phyloP scores from a whole-genome alignment of 2,888 invertebrate species.

The Xanthorhoe designata region DNA sequence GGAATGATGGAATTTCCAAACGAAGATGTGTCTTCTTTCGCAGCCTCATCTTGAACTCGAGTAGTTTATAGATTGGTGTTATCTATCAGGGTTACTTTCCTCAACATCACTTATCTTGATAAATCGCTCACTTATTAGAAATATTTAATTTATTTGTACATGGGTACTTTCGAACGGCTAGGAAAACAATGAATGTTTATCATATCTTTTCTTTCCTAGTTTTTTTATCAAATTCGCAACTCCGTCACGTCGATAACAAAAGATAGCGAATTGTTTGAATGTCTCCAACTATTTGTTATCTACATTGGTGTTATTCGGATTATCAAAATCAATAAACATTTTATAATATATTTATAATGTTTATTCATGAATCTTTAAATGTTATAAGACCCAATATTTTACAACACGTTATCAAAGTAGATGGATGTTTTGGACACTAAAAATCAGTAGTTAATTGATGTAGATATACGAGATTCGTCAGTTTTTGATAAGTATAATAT shows the following conservation, averaged over 20 bases:
- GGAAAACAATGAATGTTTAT: constrained; percentile 47
- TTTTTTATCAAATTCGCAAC: constrained; percentile 59
- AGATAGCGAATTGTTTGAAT: constrained; percentile 44
- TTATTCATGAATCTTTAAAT: too few species aligned
- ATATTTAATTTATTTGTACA: constrained; percentile 8
- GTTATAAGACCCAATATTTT: too few species aligned
- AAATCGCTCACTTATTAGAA: constrained; percentile 20
- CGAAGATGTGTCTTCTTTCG: constrained; percentile 75
- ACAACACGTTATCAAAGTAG: too few species aligned
- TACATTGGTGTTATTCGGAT: background rate
- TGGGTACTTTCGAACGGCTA: constrained; percentile 14
- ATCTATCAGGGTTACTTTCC: constrained; percentile 15
- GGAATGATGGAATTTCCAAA: constrained; percentile 68
- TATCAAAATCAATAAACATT: background rate
- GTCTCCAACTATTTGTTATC: background rate
- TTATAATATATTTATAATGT: background rate
- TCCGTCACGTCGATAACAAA: constrained; percentile 51
- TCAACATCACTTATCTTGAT: constrained; percentile 37
- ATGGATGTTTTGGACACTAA: background rate
- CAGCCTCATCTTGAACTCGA: constrained; percentile 57
- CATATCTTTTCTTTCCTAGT: constrained; percentile 62
- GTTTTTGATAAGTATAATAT: background rate
- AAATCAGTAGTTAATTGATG: background rate
- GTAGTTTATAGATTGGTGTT: constrained; percentile 13
- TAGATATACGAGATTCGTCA: background rate